Conservation (phyloP, 2,113 vertebrate genomes). For the Dromiciops gliroides region DNA sequence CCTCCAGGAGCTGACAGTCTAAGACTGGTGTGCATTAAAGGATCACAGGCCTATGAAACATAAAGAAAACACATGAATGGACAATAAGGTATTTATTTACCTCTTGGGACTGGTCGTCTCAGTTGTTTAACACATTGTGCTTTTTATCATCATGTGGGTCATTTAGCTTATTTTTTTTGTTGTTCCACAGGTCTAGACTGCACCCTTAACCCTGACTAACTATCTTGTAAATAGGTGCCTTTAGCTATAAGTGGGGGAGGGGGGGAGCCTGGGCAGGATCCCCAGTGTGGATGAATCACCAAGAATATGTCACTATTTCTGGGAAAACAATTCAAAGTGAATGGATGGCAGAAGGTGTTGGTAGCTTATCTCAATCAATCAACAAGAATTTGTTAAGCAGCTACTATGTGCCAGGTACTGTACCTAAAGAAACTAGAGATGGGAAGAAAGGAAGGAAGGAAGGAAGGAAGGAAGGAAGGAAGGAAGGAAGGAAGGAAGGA, state of each 20-base stretch:
- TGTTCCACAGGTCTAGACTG: neutral
- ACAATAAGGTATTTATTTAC: neutral
- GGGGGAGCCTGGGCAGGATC: neutral
- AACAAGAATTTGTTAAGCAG: neutral
- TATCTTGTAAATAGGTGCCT: neutral
- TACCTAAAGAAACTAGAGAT: neutral
- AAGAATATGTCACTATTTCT: neutral
- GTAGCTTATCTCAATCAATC: neutral
- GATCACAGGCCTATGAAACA: neutral
- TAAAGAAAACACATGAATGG: neutral
- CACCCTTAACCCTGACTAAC: neutral
- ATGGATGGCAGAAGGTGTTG: neutral
- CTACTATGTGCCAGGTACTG: neutral
- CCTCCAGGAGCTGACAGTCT: slow-evolving; percentile 13
- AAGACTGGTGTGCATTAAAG: neutral
- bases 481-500: no score
- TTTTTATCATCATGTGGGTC: neutral
- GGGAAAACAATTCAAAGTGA: neutral
- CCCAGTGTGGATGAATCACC: neutral
- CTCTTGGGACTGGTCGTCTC: neutral
- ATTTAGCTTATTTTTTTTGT: neutral
- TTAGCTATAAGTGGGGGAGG: neutral
- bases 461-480: no score
- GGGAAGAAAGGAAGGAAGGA: no score
- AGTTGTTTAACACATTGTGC: no score